Evolutionary conservation across 2,888 invertebrate genomes (phyloP), one percentile per base, ranked within the genome.

Genomic region (Melinopterus prodromus): DNA sequence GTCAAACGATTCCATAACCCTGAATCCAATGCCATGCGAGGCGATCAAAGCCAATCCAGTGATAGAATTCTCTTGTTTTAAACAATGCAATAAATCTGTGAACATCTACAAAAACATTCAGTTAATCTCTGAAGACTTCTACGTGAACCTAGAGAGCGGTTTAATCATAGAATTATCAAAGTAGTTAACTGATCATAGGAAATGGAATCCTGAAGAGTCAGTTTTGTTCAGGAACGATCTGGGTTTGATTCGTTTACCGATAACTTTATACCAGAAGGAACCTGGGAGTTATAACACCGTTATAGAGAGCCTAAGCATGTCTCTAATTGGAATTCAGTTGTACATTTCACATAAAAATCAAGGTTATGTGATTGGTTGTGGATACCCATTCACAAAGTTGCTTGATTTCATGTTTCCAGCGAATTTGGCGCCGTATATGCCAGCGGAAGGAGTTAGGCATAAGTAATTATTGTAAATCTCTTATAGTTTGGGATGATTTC

Each of bases 101-200:
- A 91, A 92, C 82, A 90, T 92, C 69, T 93, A 92, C 84, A 92
- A 93, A 88, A 91, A 91, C 85, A 87, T 94, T 16, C 93, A 93
- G 85, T 86, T 95, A 0, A 86, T 93, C 72, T 87, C 95, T 0
- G 93, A 93, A 84, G 94, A 95, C 86, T 93, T 94, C 85, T 92
- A 92, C 83, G 88, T 95, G 26, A 93, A 93, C 85, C 88, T 95
- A 70, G 95, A 95, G 87, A 92, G 93, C 84, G 94, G 94, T 72
- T 93, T 95, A 84, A 91, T 92, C 83, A 89, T 91, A 81, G 92
- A 93, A 70, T 87, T 94, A 6, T 92, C 92, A 80, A 92, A 93
- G 87, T 90, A 94, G 37, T 86, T 94, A 16, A 82, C 81, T 9
- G 85, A 86, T 76, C 91, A 92, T 78, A 91, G 91, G 83, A 92